Evolutionary conservation across 2,888 invertebrate species (phyloP).

Genomic region (Hermaeophaga mercurialis): DNA sequence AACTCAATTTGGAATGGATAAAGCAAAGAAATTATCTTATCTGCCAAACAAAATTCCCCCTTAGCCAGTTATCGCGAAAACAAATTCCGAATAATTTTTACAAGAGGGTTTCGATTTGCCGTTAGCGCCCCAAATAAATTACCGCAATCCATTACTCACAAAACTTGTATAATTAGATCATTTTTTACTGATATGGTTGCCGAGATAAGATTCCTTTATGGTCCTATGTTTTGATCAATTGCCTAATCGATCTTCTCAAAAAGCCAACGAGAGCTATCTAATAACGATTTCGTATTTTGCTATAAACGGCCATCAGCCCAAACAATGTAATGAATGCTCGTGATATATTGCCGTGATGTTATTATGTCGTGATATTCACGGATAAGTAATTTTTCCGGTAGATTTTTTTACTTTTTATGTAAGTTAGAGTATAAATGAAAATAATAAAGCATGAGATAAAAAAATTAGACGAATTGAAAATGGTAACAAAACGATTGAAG

Average conservation of each 20-base stretch:
- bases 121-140: conserved; percentile 41
- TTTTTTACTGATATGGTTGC: conserved; percentile 39
- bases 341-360: conserved; percentile 14
- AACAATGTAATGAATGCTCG: conserved; percentile 10
- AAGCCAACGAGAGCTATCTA: conserved; percentile 24
- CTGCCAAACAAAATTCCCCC: conserved; percentile 21
- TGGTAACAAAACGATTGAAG: too few species aligned
- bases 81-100: conserved; percentile 46
- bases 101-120: conserved; percentile 42
- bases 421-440: too few species aligned
- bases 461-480: too few species aligned
- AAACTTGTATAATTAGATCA: conserved; percentile 42
- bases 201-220: conserved; percentile 40
- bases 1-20: conserved; percentile 8
- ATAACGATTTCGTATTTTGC: conserved; percentile 33
- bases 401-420: too few species aligned
- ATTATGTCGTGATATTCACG: conserved; percentile 4
- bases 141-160: conserved; percentile 36
- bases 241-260: conserved; percentile 36
- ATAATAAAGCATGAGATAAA: too few species aligned
- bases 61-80: conserved; percentile 29
- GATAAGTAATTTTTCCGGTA: conserved; percentile 1
- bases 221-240: conserved; percentile 38
- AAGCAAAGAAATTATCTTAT: conserved; percentile 8
- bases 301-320: conserved; percentile 25